These are phyloP conservation scores for Acrobasis suavella DNA, from an alignment of 2,888 invertebrate species.

Conservation along the genomic window DNA sequence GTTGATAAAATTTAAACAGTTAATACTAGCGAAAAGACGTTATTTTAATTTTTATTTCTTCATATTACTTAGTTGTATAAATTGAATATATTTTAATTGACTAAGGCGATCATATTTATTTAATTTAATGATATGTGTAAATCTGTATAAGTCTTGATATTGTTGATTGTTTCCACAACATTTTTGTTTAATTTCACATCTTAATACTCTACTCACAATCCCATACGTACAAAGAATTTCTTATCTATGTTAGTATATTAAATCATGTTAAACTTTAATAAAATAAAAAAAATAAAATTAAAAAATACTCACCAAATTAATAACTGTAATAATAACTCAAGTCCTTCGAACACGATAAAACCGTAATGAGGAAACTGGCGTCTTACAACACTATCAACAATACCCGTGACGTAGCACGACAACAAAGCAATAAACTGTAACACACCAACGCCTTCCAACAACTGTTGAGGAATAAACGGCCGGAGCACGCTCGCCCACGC, in stretches of 20 bases:
- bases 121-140: too few species aligned
- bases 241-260: neutral
- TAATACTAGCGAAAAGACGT: slow-evolving; percentile 2
- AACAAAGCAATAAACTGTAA: slow-evolving; percentile 77
- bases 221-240: too few species aligned
- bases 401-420: slow-evolving; percentile 60
- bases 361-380: slow-evolving; percentile 55
- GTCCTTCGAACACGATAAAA: slow-evolving; percentile 65
- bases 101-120: too few species aligned
- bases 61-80: neutral
- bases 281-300: too few species aligned
- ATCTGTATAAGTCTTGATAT: too few species aligned
- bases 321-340: slow-evolving; percentile 49
- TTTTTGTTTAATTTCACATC: too few species aligned
- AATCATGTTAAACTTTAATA: neutral
- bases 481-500: slow-evolving; percentile 69
- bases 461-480: slow-evolving; percentile 76
- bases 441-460: slow-evolving; percentile 79
- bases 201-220: too few species aligned
- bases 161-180: too few species aligned
- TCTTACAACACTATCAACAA: slow-evolving; percentile 70
- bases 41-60: neutral
- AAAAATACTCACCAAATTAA: slow-evolving; percentile 48
- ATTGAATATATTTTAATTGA: neutral
- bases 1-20: slow-evolving; percentile 18